phyloP scores from a whole-genome alignment of 2,888 invertebrate genomes.

The Perithous albicinctus region DNA sequence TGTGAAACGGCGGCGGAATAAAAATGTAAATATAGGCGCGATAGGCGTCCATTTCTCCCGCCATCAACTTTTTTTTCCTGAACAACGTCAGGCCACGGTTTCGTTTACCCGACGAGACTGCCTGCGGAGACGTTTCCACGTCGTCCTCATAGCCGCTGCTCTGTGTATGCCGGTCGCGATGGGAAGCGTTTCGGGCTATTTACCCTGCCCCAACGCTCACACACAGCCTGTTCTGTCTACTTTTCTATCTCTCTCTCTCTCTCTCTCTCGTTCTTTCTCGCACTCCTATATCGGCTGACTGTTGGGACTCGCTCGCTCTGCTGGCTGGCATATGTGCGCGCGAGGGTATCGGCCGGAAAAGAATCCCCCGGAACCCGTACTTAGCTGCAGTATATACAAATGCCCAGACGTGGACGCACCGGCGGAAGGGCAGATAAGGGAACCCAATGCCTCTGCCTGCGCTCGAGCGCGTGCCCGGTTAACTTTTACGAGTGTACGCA shows the following conservation, averaged over 20 bases:
- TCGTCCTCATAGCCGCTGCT: not conserved
- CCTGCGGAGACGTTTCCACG: conserved; percentile 14
- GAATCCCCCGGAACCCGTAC: conserved; percentile 46
- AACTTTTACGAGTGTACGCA: conserved; percentile 53
- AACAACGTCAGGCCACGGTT: not conserved
- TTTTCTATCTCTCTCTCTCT: not conserved
- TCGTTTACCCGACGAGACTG: conserved; percentile 18
- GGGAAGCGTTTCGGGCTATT: conserved; percentile 54
- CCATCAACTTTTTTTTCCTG: not conserved
- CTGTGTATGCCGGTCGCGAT: conserved; percentile 25
- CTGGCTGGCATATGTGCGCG: conserved; percentile 43
- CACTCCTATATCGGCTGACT: conserved; percentile 8
- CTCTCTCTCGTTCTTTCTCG: not conserved
- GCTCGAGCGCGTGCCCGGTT: conserved; percentile 54
- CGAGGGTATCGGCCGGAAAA: conserved; percentile 65
- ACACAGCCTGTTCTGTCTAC: conserved; percentile 40
- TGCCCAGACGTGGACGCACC: conserved; percentile 32
- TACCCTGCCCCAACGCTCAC: conserved; percentile 28
- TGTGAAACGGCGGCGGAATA: conserved; percentile 63
- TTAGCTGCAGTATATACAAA: conserved; percentile 30
- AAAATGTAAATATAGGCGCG: conserved; percentile 66
- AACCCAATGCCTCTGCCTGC: conserved; percentile 35
- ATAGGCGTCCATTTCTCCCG: not conserved
- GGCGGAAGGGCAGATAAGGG: conserved; percentile 59
- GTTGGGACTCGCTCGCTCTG: not conserved